phyloP scores from a whole-genome alignment of 2,888 invertebrate genomes.

The Phanerotoma sp. region DNA sequence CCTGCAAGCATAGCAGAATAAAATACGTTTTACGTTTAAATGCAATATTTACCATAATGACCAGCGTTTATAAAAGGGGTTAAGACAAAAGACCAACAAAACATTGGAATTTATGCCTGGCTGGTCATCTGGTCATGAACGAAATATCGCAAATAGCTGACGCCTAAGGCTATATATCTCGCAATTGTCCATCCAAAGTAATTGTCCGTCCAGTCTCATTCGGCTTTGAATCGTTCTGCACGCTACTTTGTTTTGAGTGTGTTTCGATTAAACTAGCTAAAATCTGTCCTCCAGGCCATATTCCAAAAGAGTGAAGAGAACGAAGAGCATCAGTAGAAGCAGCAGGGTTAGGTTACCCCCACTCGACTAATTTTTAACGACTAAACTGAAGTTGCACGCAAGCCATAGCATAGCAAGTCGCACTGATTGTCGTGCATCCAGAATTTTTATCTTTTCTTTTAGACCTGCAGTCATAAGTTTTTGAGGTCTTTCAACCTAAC shows the following conservation, averaged over 20 bases:
- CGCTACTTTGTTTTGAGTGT: conserved; percentile 21
- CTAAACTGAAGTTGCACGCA: no score
- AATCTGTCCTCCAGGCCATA: conserved; percentile 19
- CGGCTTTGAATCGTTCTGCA: conserved; percentile 22
- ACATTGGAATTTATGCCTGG: neutral
- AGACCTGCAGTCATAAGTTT: neutral
- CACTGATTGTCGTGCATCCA: conserved; percentile 9
- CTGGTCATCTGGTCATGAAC: neutral
- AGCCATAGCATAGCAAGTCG: neutral
- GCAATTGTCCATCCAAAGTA: conserved; percentile 16
- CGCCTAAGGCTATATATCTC: conserved; percentile 7
- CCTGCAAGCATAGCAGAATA: neutral
- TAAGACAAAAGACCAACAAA: neutral
- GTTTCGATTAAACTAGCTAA: conserved; percentile 21
- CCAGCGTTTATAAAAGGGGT: neutral
- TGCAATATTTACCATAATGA: neutral
- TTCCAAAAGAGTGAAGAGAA: neutral
- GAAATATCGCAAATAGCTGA: conserved; percentile 13
- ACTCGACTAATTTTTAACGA: no score
- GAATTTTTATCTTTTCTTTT: neutral
- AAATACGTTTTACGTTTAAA: neutral
- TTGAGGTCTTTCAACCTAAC: conserved; percentile 10
- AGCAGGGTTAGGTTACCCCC: neutral
- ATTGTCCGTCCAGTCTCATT: conserved; percentile 3
- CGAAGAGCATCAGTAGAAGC: no score